Evolutionary conservation across 2,888 invertebrate genomes (phyloP), one percentile per base, ranked within the genome.

Genomic region (Mallateleia sp.): DNA sequence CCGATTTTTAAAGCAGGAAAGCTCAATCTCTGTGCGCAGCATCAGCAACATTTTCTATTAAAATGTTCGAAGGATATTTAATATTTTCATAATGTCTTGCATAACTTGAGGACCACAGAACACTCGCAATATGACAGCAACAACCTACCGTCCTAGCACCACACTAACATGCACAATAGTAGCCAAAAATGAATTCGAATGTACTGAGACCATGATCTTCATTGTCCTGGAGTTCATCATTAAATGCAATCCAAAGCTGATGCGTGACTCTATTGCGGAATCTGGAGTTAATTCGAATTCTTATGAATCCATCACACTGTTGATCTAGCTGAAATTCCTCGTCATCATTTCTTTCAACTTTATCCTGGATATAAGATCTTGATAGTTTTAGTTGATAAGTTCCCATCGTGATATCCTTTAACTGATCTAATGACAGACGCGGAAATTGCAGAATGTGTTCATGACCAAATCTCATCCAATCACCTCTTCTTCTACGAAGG

Each of bases 181-280:
- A 67, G 2, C 67, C 67, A 47, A 42, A 24, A 38, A 50, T 47
- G 6, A 67, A 47, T 25, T 67, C 50, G 11, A 42, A 9, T 15
- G 47, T 15, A 18, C 14, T 7, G 15, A 67, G n/a, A 25, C 24
- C 25, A 18, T 38, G 15, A 14, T 47, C 32, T 47, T 67, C 50
- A 18, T 2, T 38, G 22, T 11, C 18, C 3, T 47, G 6, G 15
- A 22, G 20, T 67, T 47, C 47, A 11, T 47, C 18, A 7, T 67
- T 47, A 25, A 67, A 47, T 42, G 47, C 50, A 6, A 67, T 67
- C 67, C 47, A 67, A 6, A 47, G 28, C 47, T 67, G 64, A 20
- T 64, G 64, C n/a, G 5, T 47, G n/a, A 24, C 47, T 47, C 28
- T 18, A 7, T 67, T 67, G 1, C 50, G 50, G n/a, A 47, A 47